Evolutionary conservation across 2,797 vertebrate species (phyloP).

Genomic region (Gambusia yucatana): DNA sequence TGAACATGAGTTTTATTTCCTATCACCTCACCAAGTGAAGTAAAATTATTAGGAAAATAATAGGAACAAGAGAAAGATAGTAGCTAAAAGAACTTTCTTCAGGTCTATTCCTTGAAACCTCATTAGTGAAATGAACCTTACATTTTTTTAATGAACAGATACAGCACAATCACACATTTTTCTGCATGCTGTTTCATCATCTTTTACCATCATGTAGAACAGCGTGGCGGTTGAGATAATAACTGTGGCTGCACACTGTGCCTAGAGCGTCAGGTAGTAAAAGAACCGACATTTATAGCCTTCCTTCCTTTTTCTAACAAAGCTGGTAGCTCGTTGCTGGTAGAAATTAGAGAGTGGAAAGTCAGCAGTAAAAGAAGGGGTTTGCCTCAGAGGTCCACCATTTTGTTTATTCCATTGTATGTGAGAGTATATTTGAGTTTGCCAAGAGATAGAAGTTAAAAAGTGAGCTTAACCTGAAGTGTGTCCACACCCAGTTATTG

Average conservation of each 20-base stretch:
- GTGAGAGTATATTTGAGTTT: background rate
- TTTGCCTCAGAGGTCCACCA: slow-evolving; percentile 23
- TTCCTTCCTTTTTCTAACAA: slow-evolving; percentile 38
- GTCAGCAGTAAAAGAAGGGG: slow-evolving; percentile 3
- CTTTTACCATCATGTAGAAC: slow-evolving; percentile 76
- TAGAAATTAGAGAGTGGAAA: slow-evolving; percentile 39
- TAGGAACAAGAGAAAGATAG: slow-evolving; percentile 2
- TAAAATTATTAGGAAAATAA: background rate
- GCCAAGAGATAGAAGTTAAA: slow-evolving; percentile 1
- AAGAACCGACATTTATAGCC: slow-evolving; percentile 68
- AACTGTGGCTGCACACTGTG: slow-evolving; percentile 58
- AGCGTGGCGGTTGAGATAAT: slow-evolving; percentile 73
- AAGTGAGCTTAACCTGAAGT: slow-evolving; percentile 21
- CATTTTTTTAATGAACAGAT: slow-evolving; percentile 23
- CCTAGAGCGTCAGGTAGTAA: slow-evolving; percentile 73
- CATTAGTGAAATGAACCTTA: slow-evolving; percentile 22
- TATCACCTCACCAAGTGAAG: slow-evolving; percentile 7
- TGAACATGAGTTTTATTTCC: slow-evolving; percentile 11
- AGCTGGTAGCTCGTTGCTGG: slow-evolving; percentile 25
- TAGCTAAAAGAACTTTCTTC: slow-evolving; percentile 6
- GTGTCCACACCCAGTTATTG: slow-evolving; percentile 30
- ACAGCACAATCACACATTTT: slow-evolving; percentile 23
- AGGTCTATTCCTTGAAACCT: slow-evolving; percentile 11
- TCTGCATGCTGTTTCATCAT: slow-evolving; percentile 62
- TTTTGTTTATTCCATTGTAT: slow-evolving; percentile 31